A percentile compares a stretch with the other conserved stretches of the same genome.
These are phyloP conservation scores for Menidia menidia DNA, from an alignment of 2,797 vertebrate species.

Conservation along the genomic window DNA sequence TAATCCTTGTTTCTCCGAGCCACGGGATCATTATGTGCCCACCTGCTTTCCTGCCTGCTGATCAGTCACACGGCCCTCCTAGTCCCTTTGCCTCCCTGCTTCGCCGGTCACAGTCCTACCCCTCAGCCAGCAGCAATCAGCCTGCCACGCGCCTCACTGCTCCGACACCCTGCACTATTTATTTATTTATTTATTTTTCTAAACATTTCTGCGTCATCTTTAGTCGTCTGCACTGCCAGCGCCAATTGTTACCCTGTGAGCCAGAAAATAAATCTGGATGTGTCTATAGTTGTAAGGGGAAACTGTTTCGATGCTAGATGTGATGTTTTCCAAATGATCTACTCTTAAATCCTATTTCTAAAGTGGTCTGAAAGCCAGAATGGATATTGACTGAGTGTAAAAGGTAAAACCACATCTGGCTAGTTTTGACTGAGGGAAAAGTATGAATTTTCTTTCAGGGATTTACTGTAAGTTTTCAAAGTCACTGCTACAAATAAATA, in stretches of 20 bases:
- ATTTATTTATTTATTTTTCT: too few species aligned
- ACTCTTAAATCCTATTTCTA: background rate
- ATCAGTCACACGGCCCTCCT: background rate
- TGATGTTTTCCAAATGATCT: background rate
- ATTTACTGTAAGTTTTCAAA: too few species aligned
- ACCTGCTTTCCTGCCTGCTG: constrained; percentile 6
- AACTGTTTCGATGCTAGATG: too few species aligned
- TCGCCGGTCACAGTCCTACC: background rate
- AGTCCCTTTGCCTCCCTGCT: background rate
- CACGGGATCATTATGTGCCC: constrained; percentile 9
- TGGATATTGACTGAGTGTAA: background rate
- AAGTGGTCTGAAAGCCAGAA: background rate
- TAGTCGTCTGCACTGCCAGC: too few species aligned
- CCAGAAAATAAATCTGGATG: too few species aligned
- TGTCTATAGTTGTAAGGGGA: too few species aligned
- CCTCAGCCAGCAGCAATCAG: background rate
- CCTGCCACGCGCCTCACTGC: too few species aligned
- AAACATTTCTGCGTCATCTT: too few species aligned
- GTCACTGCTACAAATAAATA: too few species aligned
- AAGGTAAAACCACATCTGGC: background rate
- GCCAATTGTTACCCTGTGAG: too few species aligned
- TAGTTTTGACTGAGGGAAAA: background rate
- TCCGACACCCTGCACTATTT: too few species aligned
- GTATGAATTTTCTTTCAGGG: background rate
- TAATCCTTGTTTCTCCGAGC: constrained; percentile 14